Base-by-base conservation (phyloP, 2,888 invertebrate genomes). In the Clusia tigrina region DNA sequence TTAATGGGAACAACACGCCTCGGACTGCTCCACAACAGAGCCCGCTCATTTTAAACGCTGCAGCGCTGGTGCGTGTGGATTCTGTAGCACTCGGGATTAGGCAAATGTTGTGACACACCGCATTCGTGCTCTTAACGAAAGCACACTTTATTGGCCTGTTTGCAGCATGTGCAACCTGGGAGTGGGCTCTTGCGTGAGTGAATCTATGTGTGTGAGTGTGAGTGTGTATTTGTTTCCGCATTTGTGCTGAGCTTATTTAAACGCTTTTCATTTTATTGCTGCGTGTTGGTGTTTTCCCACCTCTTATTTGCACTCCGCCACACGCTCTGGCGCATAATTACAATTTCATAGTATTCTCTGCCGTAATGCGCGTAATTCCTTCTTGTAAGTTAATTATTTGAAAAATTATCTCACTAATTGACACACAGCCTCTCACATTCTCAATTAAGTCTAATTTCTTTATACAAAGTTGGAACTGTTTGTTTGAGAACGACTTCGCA, bases 301-400 rank as follows among this genome's bases (percentile, higher is more conserved):
- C 32, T 32, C 32, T 32, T 32, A 12, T 12, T 32, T 6, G 32
- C 32, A 12, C 6, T 32, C 6, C n/a, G n/a, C 38, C 54, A 12
- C 32, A 18, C 57, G 20, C 58, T 10, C 52, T 55, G 10, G n/a
- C 37, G 51, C 51, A 9, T 6, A 18, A 18, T 38, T 60, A 38
- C 54, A 58, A 26, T 58, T 9, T 55, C 55, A 60, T 46, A 56
- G 55, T 60, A 57, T 18, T 26, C 10, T 17, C 1, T 9, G 0
- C 3, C 10, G 24, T 26, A 54, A 54, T 24, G n/a, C n/a, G n/a
- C n/a, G n/a, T n/a, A n/a, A n/a, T 15, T 20, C 24, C 15, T 25
- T 25, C 37, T 24, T 26, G 54, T 54, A 15, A 54, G 25, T 25
- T 54, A 20, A 32, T 54, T 54, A 10, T 10, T 54, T 15, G 10